These are phyloP conservation scores for Eristalis arbustorum DNA, from an alignment of 2,888 invertebrate species.

Conservation along the genomic window DNA sequence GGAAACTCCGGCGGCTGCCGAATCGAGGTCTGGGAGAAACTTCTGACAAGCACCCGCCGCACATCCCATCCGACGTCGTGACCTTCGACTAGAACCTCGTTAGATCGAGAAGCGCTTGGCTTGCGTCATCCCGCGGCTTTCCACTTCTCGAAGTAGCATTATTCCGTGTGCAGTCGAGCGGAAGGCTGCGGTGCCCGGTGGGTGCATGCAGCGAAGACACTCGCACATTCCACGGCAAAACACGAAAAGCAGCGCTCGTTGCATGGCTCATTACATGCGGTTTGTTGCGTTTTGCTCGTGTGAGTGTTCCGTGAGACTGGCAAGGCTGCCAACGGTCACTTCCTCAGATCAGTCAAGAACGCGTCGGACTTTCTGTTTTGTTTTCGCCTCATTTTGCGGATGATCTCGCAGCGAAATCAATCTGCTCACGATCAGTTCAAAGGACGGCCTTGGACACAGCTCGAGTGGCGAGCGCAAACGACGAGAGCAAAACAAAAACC, in stretches of 20 bases:
- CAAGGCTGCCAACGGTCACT: slow-evolving; percentile 5
- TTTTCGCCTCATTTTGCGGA: not conserved
- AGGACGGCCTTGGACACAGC: slow-evolving; percentile 13
- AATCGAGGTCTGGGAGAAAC: not conserved
- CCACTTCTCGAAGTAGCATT: slow-evolving; percentile 21
- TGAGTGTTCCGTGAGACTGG: not conserved
- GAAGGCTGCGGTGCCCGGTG: slow-evolving; percentile 11
- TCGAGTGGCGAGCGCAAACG: not conserved
- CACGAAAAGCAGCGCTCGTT: not conserved
- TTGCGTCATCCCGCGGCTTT: slow-evolving; percentile 12
- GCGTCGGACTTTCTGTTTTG: not conserved
- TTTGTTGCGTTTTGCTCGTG: slow-evolving; percentile 43
- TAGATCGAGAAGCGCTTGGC: slow-evolving; percentile 29
- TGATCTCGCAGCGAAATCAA: not conserved
- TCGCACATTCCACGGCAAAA: not conserved
- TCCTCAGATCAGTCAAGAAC: not conserved
- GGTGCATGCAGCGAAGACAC: slow-evolving; percentile 24
- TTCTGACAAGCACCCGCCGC: not conserved
- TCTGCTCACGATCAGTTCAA: slow-evolving; percentile 16
- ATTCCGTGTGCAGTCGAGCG: slow-evolving; percentile 34
- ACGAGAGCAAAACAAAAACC: not conserved
- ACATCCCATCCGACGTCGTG: slow-evolving; percentile 12
- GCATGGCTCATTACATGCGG: slow-evolving; percentile 65
- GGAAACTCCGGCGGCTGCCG: not conserved
- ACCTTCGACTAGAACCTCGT: slow-evolving; percentile 55